Evolutionary conservation across 2,888 invertebrate species (phyloP).

Genomic region (Thereva unica): DNA sequence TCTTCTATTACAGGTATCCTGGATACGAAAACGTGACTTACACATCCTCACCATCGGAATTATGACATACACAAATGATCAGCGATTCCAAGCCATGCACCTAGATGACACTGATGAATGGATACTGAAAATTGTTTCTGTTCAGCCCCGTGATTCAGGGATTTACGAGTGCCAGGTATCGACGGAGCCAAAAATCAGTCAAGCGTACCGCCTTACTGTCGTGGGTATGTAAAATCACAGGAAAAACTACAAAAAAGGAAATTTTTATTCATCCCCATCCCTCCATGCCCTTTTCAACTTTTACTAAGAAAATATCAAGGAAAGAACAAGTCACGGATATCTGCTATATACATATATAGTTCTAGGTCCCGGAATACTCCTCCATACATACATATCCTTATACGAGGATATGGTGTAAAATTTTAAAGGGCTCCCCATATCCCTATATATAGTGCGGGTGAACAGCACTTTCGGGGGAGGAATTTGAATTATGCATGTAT

Average conservation of each 20-base stretch:
- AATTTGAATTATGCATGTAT: slow-evolving; percentile 24
- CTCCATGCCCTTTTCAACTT: too few relatives aligned
- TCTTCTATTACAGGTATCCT: slow-evolving; percentile 67
- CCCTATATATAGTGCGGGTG: slow-evolving; percentile 1
- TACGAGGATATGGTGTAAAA: slow-evolving; percentile 2
- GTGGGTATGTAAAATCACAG: slow-evolving; percentile 64
- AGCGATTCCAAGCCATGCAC: slow-evolving; percentile 72
- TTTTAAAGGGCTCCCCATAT: slow-evolving; percentile 23
- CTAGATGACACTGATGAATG: slow-evolving; percentile 74
- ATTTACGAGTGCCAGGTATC: slow-evolving; percentile 78
- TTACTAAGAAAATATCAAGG: neutral
- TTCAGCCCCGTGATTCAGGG: slow-evolving; percentile 70
- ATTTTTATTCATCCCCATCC: too few relatives aligned
- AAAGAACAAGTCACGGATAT: slow-evolving; percentile 4
- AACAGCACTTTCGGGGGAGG: neutral
- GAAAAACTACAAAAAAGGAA: too few relatives aligned
- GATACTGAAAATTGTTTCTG: slow-evolving; percentile 71
- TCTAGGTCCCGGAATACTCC: neutral
- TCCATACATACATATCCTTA: neutral
- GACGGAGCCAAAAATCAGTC: slow-evolving; percentile 78
- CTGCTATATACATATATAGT: too few relatives aligned
- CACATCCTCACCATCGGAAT: slow-evolving; percentile 76
- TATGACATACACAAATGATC: slow-evolving; percentile 74
- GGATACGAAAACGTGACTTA: slow-evolving; percentile 82
- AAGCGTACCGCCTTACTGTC: slow-evolving; percentile 71